These are phyloP conservation scores for Sicus ferrugineus DNA, from an alignment of 2,888 invertebrate species.

Conservation along the genomic window DNA sequence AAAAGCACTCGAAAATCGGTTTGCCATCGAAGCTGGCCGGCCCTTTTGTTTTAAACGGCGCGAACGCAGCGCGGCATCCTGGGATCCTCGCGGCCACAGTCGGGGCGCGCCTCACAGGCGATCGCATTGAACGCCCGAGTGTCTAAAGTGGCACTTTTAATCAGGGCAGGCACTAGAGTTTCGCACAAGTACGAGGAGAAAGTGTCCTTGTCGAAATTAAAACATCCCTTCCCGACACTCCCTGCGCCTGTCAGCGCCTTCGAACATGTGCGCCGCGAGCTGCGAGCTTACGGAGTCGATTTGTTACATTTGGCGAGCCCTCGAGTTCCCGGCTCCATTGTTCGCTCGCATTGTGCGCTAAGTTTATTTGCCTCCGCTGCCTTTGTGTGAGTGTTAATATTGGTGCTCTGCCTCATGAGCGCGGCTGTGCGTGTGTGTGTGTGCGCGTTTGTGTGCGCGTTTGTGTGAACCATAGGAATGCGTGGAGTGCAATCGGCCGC, in stretches of 20 bases:
- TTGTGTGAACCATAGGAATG: slow-evolving; percentile 39
- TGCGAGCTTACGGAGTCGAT: slow-evolving; percentile 60
- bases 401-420: not conserved
- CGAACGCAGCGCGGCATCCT: slow-evolving; percentile 17
- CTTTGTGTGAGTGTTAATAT: slow-evolving; percentile 40
- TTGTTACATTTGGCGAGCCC: slow-evolving; percentile 56
- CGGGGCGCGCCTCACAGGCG: not conserved
- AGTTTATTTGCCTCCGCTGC: slow-evolving; percentile 46
- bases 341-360: slow-evolving; percentile 45
- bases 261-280: not conserved
- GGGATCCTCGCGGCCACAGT: slow-evolving; percentile 33
- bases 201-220: slow-evolving; percentile 29
- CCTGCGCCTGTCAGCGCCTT: slow-evolving; percentile 33
- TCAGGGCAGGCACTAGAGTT: slow-evolving; percentile 39
- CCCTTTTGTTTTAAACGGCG: slow-evolving; percentile 50
- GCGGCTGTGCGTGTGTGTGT: not conserved
- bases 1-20: slow-evolving; percentile 55
- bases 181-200: slow-evolving; percentile 25
- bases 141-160: slow-evolving; percentile 34
- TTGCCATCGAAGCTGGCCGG: slow-evolving; percentile 45
- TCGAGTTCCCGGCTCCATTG: slow-evolving; percentile 43
- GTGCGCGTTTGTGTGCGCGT: slow-evolving; percentile 8
- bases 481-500: slow-evolving; percentile 11
- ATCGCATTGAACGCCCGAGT: slow-evolving; percentile 13
- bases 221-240: slow-evolving; percentile 16